These are phyloP conservation scores for Streblospio benedicti DNA, from an alignment of 1,140 invertebrate genomes.

Conservation along the genomic window DNA sequence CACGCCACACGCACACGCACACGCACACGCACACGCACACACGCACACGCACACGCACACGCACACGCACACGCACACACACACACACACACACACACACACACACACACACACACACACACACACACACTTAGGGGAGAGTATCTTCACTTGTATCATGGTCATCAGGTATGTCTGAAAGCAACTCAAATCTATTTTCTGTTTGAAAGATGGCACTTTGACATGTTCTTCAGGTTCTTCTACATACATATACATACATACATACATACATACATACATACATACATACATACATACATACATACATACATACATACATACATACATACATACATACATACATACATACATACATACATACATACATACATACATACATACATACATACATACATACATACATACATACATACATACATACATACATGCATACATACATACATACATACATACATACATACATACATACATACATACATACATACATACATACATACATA, in stretches of 20 bases:
- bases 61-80: too few species aligned
- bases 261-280: background rate
- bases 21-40: too few species aligned
- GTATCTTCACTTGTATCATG: too few species aligned
- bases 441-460: constrained; percentile 7
- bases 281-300: constrained; percentile 2
- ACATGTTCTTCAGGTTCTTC: too few species aligned
- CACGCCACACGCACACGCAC: too few species aligned
- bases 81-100: too few species aligned
- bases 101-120: too few species aligned
- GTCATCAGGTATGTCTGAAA: too few species aligned
- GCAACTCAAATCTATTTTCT: too few species aligned
- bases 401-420: constrained; percentile 9
- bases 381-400: constrained; percentile 8
- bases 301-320: constrained; percentile 7
- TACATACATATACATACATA: background rate
- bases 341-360: constrained; percentile 9
- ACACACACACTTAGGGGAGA: too few species aligned
- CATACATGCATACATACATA: constrained; percentile 8
- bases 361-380: constrained; percentile 9
- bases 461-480: constrained; percentile 7
- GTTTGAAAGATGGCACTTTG: too few species aligned
- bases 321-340: constrained; percentile 9
- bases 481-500: constrained; percentile 8
- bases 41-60: too few species aligned